Evolutionary conservation across 2,888 invertebrate genomes (phyloP).

Genomic region (Subacronicta megacephala): DNA sequence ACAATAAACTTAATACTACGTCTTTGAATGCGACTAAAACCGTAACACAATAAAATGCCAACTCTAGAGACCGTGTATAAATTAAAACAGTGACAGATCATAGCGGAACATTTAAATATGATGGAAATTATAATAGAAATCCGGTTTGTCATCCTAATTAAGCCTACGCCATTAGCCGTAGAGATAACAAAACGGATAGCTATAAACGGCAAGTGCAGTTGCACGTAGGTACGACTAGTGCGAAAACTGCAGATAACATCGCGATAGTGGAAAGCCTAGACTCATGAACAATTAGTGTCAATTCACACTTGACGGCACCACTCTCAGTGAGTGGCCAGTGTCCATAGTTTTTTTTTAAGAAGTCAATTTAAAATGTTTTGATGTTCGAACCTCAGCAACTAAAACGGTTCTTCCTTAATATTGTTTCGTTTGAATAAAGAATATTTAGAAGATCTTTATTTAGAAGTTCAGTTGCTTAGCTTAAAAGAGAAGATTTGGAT

Average conservation of each 20-base stretch:
- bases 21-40: background rate
- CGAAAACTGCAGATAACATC: conserved; percentile 60
- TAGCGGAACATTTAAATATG: conserved; percentile 25
- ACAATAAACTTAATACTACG: too few species aligned
- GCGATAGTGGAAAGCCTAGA: conserved; percentile 61
- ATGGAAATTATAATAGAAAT: conserved; percentile 37
- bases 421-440: background rate
- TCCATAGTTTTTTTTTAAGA: conserved; percentile 37
- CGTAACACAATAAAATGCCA: background rate
- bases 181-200: conserved; percentile 64
- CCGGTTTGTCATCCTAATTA: conserved; percentile 50
- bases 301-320: conserved; percentile 51
- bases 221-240: conserved; percentile 57
- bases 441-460: too few species aligned
- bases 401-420: background rate
- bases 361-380: conserved; percentile 48
- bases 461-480: too few species aligned
- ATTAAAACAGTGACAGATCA: conserved; percentile 19
- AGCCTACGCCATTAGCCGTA: conserved; percentile 51
- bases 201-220: conserved; percentile 59
- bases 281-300: conserved; percentile 62
- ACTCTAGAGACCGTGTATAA: conserved; percentile 1
- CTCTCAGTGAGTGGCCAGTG: conserved; percentile 30
- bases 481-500: too few species aligned
- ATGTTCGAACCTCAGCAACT: background rate